These are phyloP conservation scores for Cichlasoma orientale DNA, from an alignment of 2,797 vertebrate genomes.

Conservation along the genomic window DNA sequence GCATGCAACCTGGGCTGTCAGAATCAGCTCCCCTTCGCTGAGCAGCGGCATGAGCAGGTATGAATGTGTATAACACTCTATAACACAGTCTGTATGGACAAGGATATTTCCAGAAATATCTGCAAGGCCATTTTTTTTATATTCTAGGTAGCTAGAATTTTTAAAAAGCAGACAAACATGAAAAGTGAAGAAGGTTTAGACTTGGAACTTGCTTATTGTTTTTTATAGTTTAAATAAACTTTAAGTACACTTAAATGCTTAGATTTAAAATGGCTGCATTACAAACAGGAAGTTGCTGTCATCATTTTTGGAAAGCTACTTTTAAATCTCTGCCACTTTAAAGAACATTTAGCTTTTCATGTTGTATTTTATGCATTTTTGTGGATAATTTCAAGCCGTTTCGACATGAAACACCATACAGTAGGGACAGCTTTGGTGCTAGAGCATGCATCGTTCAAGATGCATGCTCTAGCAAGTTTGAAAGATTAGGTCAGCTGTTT, in stretches of 20 bases:
- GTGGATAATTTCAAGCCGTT: no score
- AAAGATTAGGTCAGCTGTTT: neutral
- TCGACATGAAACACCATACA: no score
- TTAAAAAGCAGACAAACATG: no score
- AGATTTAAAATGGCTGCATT: neutral
- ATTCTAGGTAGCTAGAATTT: no score
- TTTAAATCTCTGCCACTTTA: no score
- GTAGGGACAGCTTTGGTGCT: neutral
- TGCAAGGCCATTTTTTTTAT: neutral
- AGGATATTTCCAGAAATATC: accelerated
- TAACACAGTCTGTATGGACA: neutral
- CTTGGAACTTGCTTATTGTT: no score
- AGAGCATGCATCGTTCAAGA: neutral
- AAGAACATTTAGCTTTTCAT: no score
- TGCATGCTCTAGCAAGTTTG: no score
- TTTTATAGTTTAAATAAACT: neutral
- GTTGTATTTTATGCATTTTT: no score
- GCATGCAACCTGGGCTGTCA: slow-evolving; percentile 96
- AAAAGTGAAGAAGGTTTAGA: no score
- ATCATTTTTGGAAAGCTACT: no score
- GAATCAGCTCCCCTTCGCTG: slow-evolving; percentile 93
- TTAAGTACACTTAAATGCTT: neutral
- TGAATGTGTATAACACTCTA: neutral
- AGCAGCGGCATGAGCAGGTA: slow-evolving; percentile 87
- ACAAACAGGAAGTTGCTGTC: no score